A percentile compares a stretch with the other conserved stretches of the same genome.
These are phyloP conservation scores for Eulemur coronatus DNA, from an alignment of 2,797 vertebrate species.

Conservation along the genomic window DNA sequence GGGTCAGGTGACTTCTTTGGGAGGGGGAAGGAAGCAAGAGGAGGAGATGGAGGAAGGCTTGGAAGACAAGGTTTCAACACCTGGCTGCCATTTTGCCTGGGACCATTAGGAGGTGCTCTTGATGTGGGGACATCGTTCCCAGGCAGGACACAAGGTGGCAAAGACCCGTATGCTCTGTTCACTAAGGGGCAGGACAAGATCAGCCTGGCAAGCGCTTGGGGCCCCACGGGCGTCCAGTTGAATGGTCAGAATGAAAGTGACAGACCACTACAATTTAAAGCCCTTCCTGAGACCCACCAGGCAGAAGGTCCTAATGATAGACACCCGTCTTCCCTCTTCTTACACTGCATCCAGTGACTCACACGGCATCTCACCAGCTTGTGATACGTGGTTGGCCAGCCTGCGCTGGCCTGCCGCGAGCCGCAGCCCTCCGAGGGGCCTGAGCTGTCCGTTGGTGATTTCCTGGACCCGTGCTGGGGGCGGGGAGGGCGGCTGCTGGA, in stretches of 20 bases:
- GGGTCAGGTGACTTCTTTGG: neutral
- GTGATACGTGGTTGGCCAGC: neutral
- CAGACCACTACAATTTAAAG: neutral
- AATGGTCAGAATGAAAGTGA: neutral
- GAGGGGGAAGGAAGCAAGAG: neutral
- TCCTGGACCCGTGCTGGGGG: rapidly evolving
- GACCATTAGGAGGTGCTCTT: neutral
- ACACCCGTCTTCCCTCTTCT: rapidly evolving
- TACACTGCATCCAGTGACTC: neutral
- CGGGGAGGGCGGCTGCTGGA: rapidly evolving
- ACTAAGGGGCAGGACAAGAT: neutral
- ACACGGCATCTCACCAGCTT: neutral
- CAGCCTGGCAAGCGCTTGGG: neutral
- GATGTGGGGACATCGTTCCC: neutral
- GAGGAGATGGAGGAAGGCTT: neutral
- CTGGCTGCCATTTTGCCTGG: neutral
- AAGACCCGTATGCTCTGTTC: neutral
- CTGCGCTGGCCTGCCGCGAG: neutral
- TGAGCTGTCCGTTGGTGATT: neutral
- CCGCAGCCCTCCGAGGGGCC: neutral
- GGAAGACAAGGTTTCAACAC: neutral
- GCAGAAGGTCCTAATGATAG: neutral
- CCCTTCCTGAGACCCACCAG: neutral
- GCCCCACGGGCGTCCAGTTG: neutral
- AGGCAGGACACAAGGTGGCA: neutral